phyloP scores from a whole-genome alignment of 1,140 invertebrate genomes.

The Drosophila tristis region DNA sequence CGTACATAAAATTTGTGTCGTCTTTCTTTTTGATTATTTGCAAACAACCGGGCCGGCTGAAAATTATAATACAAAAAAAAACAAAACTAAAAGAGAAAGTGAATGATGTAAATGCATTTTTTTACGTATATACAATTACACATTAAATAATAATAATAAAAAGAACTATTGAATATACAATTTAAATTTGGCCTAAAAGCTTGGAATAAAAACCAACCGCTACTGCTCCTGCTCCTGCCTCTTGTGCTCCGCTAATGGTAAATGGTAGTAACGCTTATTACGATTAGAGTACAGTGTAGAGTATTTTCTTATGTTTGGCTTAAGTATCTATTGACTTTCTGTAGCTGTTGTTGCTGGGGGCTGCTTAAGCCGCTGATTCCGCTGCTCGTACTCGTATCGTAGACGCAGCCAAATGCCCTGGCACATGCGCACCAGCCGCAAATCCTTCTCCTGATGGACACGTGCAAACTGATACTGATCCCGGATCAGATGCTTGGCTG shows the following conservation, averaged over 20 bases:
- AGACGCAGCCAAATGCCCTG: conserved; percentile 93
- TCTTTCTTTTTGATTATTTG: conserved; percentile 8
- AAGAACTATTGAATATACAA: conserved; percentile 3
- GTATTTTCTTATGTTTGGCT: background rate
- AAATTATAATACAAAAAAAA: conserved; percentile 20
- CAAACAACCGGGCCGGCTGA: conserved; percentile 24
- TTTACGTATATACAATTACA: conserved; percentile 66
- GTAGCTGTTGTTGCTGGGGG: background rate
- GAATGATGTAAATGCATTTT: conserved; percentile 61
- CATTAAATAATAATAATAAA: conserved; percentile 70
- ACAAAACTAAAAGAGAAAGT: conserved; percentile 27
- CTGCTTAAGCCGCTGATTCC: conserved; percentile 18
- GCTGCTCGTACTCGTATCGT: conserved; percentile 86
- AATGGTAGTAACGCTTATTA: too few species aligned
- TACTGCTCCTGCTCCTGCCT: background rate
- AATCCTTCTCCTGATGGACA: conserved; percentile 85
- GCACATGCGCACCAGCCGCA: conserved; percentile 91
- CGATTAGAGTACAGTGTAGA: background rate
- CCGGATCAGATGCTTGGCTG: conserved; percentile 88
- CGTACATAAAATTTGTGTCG: conserved; percentile 12
- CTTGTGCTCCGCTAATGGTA: background rate
- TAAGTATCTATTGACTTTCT: background rate
- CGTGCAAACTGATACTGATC: conserved; percentile 87
- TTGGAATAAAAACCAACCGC: conserved; percentile 11
- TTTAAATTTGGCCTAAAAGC: too few species aligned